These are phyloP conservation scores for Austrolebias charrua DNA, from an alignment of 2,797 vertebrate genomes.

Conservation along the genomic window DNA sequence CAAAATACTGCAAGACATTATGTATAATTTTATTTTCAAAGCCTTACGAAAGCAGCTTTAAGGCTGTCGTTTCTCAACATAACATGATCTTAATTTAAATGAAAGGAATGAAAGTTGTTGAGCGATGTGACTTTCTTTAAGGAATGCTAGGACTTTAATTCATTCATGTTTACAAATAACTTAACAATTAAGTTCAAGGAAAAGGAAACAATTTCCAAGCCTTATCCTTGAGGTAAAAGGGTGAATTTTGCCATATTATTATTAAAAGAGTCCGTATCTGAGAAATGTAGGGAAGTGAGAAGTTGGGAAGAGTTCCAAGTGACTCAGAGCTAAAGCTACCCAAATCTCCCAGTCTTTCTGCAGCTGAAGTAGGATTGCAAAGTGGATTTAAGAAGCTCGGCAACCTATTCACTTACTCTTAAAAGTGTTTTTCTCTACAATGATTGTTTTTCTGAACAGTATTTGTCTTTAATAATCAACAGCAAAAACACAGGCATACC, in stretches of 20 bases:
- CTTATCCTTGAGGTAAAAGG: background rate
- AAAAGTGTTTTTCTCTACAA: conserved; percentile 8
- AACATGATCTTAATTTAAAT: no score
- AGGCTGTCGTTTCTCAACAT: no score
- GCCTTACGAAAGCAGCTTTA: no score
- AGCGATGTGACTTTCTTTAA: no score
- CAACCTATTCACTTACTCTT: conserved; percentile 26
- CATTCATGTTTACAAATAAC: no score
- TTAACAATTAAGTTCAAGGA: background rate
- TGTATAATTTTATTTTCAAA: no score
- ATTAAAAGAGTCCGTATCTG: conserved; percentile 29
- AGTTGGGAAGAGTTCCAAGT: conserved; percentile 51
- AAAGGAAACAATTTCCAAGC: background rate
- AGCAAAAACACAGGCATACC: conserved; percentile 10
- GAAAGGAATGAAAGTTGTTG: no score
- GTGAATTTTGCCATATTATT: background rate
- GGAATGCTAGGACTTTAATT: no score
- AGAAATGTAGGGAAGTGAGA: conserved; percentile 49
- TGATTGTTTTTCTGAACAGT: no score
- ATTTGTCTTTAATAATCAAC: background rate
- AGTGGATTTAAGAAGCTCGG: conserved; percentile 35
- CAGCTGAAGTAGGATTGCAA: conserved; percentile 45
- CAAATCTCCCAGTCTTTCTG: conserved; percentile 38
- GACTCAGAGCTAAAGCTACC: conserved; percentile 53
- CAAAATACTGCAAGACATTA: no score